Evolutionary conservation across 2,888 invertebrate genomes (phyloP).

Genomic region (Eulithis testata): DNA sequence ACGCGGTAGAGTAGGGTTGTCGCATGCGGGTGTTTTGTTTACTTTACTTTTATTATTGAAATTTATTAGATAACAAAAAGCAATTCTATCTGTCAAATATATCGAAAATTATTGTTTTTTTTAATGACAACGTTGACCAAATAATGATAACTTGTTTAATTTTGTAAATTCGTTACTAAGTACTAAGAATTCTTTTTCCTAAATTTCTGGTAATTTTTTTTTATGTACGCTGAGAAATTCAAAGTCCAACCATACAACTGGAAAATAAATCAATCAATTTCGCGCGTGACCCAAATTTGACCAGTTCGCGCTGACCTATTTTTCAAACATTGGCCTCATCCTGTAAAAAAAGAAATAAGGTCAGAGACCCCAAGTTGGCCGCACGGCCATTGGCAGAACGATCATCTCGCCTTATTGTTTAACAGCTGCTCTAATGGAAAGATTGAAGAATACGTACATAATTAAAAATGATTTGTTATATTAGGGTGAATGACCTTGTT

Average conservation of each 20-base stretch:
- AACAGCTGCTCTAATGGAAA: conserved; percentile 66
- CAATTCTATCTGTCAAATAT: background rate
- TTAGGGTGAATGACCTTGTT: conserved; percentile 79
- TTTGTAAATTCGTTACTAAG: no score
- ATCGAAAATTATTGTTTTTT: background rate
- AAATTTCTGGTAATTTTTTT: background rate
- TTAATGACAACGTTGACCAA: no score
- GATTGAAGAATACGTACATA: conserved; percentile 77
- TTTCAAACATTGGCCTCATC: conserved; percentile 58
- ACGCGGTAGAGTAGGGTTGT: conserved; percentile 56
- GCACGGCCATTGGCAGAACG: conserved; percentile 51
- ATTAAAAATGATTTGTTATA: conserved; percentile 82
- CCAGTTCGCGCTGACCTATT: conserved; percentile 71
- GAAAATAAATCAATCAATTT: conserved; percentile 62
- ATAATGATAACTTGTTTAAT: no score
- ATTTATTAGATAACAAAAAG: conserved; percentile 21
- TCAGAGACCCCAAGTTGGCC: conserved; percentile 55
- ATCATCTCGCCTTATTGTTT: conserved; percentile 62
- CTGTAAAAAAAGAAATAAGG: conserved; percentile 63
- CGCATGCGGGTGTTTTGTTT: conserved; percentile 61
- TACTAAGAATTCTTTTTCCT: no score
- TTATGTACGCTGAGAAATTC: background rate
- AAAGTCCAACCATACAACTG: conserved; percentile 26
- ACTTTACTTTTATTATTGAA: conserved; percentile 47
- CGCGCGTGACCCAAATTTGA: conserved; percentile 68